phyloP scores from a whole-genome alignment of 2,888 invertebrate genomes.

The Drosophila ustulata region DNA sequence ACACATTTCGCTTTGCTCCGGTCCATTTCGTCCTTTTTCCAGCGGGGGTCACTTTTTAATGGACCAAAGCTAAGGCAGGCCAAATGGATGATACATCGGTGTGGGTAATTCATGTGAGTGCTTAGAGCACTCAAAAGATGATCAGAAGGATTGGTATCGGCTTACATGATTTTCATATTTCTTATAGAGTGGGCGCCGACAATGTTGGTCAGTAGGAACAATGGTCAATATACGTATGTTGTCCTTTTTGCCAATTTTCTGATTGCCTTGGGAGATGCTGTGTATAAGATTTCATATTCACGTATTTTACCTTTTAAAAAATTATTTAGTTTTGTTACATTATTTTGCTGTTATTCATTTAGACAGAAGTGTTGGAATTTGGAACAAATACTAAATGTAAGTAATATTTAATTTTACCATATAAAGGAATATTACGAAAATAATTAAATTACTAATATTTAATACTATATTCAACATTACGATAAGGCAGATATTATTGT shows the following conservation, averaged over 20 bases:
- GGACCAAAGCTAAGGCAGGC: constrained; percentile 11
- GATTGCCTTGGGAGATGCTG: neutral
- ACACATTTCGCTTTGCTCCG: constrained; percentile 22
- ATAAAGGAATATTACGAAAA: too few species aligned
- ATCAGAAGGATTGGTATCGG: constrained; percentile 2
- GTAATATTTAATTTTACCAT: too few species aligned
- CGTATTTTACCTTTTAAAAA: too few species aligned
- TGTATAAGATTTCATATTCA: too few species aligned
- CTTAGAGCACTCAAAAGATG: constrained; percentile 24
- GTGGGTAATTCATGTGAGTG: constrained; percentile 4
- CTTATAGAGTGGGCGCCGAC: neutral
- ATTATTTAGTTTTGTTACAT: too few species aligned
- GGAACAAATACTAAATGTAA: too few species aligned
- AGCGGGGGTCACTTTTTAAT: constrained; percentile 24
- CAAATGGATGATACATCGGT: constrained; percentile 11
- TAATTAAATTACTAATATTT: too few species aligned
- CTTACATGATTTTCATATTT: neutral
- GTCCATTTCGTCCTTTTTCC: constrained; percentile 9
- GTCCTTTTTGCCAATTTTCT: neutral
- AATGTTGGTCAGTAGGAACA: neutral
- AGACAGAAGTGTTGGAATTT: too few species aligned
- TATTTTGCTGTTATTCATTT: too few species aligned
- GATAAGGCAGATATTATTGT: too few species aligned
- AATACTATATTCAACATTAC: too few species aligned
- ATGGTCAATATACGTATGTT: neutral